These are phyloP conservation scores for Muscicapa striata DNA, from an alignment of 2,797 vertebrate genomes.

Conservation along the genomic window DNA sequence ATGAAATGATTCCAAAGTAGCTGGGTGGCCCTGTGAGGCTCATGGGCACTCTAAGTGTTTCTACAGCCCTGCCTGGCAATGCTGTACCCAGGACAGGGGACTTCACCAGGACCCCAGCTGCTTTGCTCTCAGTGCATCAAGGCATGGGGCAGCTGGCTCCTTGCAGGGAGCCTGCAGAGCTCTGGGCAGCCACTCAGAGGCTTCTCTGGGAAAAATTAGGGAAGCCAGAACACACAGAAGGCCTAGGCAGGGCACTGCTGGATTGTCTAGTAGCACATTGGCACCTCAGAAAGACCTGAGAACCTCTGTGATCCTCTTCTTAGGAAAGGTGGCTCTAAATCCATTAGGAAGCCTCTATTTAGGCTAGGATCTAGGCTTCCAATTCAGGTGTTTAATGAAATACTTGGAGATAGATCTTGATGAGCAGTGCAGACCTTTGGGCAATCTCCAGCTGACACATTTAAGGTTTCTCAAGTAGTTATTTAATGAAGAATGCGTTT, in stretches of 20 bases:
- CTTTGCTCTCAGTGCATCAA: neutral
- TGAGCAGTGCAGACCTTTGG: neutral
- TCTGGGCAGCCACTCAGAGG: neutral
- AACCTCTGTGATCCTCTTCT: neutral
- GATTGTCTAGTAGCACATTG: neutral
- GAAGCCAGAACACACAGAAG: neutral
- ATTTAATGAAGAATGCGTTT: conserved; percentile 19
- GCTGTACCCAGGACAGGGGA: neutral
- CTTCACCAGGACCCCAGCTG: neutral
- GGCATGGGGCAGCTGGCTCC: neutral
- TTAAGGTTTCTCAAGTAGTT: conserved; percentile 1
- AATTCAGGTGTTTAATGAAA: neutral
- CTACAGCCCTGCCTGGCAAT: neutral
- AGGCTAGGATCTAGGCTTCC: neutral
- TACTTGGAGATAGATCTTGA: neutral
- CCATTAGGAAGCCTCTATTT: neutral
- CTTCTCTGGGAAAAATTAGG: neutral
- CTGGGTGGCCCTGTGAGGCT: neutral
- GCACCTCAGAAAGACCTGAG: neutral
- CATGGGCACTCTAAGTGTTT: neutral
- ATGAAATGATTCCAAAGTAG: neutral
- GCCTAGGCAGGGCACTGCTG: neutral
- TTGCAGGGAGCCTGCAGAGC: neutral
- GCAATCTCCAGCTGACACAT: neutral
- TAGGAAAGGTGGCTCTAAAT: neutral